Conservation (phyloP, 2,113 vertebrate genomes). For the Orthonyx spaldingii region DNA sequence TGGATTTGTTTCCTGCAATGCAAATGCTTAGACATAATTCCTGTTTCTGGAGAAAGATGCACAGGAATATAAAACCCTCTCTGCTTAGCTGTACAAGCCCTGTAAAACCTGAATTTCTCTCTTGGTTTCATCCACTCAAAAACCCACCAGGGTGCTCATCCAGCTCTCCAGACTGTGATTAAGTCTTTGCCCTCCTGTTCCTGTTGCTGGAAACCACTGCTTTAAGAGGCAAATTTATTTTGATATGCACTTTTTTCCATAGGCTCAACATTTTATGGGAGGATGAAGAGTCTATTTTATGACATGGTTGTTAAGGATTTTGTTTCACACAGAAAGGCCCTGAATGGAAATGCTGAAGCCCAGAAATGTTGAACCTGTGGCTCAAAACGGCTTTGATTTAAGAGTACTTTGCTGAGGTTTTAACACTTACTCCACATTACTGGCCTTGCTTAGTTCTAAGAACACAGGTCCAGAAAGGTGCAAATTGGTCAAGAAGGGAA, state of each 20-base stretch:
- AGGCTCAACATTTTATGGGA: not conserved
- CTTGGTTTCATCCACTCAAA: not conserved
- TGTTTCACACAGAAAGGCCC: not conserved
- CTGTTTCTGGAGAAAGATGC: not conserved
- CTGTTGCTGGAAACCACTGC: not conserved
- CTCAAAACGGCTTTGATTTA: not conserved
- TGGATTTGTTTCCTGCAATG: not conserved
- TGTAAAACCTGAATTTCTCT: not conserved
- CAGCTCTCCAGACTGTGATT: not conserved
- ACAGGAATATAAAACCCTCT: not conserved
- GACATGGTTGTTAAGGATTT: not conserved
- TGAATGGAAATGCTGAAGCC: not conserved
- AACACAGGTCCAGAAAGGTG: not conserved
- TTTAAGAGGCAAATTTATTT: not conserved
- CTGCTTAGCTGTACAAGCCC: not conserved
- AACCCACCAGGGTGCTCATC: not conserved
- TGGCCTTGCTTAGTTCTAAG: not conserved
- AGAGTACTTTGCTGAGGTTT: not conserved
- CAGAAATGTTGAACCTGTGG: not conserved
- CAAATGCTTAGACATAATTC: not conserved
- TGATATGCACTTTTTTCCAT: not conserved
- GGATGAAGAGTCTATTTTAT: not conserved
- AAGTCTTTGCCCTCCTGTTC: not conserved
- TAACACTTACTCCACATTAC: not conserved
- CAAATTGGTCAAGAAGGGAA: not conserved